These are phyloP conservation scores for Scophthalmus maximus DNA, from an alignment of 2,113 vertebrate genomes.

Conservation along the genomic window DNA sequence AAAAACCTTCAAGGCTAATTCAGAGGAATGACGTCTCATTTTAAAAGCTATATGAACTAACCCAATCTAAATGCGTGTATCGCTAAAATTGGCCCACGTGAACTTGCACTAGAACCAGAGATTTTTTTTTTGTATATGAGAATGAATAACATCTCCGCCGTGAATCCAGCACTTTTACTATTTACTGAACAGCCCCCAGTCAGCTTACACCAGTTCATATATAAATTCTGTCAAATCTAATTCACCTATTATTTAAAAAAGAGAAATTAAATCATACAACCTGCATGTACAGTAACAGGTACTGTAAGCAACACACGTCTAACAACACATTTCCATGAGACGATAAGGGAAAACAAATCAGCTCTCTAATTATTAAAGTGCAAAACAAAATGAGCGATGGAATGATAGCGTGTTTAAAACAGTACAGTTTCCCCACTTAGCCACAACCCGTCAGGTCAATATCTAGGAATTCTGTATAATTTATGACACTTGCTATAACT, in stretches of 20 bases:
- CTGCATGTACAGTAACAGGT: not conserved
- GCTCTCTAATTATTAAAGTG: slow-evolving; percentile 51
- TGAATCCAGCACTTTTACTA: no score
- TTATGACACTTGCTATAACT: slow-evolving; percentile 34
- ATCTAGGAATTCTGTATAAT: slow-evolving; percentile 26
- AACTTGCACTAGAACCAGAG: no score
- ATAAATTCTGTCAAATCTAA: no score
- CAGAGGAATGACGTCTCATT: not conserved
- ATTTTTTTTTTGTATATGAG: no score
- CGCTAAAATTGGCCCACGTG: no score
- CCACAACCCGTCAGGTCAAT: slow-evolving; percentile 8
- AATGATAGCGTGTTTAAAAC: slow-evolving; percentile 20
- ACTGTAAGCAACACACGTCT: not conserved
- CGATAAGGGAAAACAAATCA: not conserved
- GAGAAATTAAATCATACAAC: no score
- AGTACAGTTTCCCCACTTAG: not conserved
- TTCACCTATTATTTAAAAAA: no score
- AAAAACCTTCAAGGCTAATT: not conserved
- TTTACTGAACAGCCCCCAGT: no score
- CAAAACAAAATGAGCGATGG: slow-evolving; percentile 24
- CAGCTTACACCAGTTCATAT: no score
- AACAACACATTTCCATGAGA: not conserved
- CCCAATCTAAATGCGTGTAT: no score
- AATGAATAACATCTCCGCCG: no score
- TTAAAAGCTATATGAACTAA: no score